These are phyloP conservation scores for Hypocryptadius cinnamomeus DNA, from an alignment of 2,113 vertebrate genomes.

Conservation along the genomic window DNA sequence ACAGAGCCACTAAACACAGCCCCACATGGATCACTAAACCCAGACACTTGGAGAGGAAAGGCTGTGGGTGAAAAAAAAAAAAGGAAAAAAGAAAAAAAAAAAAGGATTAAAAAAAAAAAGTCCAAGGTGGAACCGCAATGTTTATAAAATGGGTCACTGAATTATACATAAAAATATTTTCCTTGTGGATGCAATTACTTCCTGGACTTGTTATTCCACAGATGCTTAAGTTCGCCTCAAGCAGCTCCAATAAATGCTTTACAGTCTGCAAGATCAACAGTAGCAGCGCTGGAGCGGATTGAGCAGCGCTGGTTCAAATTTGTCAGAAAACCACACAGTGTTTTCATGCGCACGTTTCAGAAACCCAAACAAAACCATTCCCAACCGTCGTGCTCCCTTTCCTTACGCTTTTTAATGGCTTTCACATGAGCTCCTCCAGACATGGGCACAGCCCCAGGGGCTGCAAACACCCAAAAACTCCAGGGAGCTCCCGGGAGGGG, in stretches of 20 bases:
- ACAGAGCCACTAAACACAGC: not conserved
- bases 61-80: not conserved
- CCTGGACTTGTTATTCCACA: constrained; percentile 42
- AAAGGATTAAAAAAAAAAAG: not conserved
- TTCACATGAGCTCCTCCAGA: not conserved
- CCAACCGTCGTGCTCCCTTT: not conserved
- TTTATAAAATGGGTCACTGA: constrained; percentile 59
- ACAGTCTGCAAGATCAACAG: constrained; percentile 44
- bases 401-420: not conserved
- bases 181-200: constrained; percentile 53
- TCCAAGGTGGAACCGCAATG: constrained; percentile 32
- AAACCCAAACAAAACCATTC: constrained; percentile 24
- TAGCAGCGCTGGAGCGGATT: constrained; percentile 27
- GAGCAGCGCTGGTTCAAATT: constrained; percentile 31
- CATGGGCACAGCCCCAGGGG: not conserved
- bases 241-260: constrained; percentile 30
- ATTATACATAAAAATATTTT: constrained; percentile 60
- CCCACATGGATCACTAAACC: not conserved
- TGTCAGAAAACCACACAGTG: constrained; percentile 36
- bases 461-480: not conserved
- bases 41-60: not conserved
- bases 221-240: constrained; percentile 21
- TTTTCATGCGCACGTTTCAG: constrained; percentile 9
- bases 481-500: accelerated
- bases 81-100: not conserved